Evolutionary conservation across 1,140 invertebrate genomes (phyloP).

Genomic region (Anastrepha ludens): DNA sequence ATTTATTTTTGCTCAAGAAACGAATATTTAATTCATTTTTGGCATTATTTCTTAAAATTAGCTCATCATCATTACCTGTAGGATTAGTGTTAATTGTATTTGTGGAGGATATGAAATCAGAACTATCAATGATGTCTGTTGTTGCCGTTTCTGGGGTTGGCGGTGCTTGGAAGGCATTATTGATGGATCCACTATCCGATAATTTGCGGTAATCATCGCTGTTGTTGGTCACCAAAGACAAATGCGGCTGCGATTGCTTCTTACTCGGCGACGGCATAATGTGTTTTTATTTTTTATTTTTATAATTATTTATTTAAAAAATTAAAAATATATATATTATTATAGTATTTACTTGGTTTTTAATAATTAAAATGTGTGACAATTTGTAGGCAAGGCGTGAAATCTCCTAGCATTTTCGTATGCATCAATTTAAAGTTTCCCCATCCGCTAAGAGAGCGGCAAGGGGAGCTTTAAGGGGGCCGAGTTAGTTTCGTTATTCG

Average conservation of each 20-base stretch:
- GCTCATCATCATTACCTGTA: slow-evolving; percentile 12
- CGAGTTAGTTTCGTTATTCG: no score
- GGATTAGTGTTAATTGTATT: slow-evolving; percentile 15
- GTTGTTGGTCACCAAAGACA: slow-evolving; percentile 21
- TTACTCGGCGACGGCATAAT: slow-evolving; percentile 33
- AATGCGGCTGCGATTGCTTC: slow-evolving; percentile 29
- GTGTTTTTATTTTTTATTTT: slow-evolving; percentile 54
- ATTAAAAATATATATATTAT: not conserved
- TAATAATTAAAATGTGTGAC: slow-evolving; percentile 10
- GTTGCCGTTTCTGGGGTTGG: slow-evolving; percentile 33
- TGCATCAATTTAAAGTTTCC: no score
- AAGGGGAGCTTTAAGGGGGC: no score
- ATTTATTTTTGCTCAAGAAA: slow-evolving; percentile 57
- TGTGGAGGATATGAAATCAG: slow-evolving; percentile 23
- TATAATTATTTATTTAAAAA: slow-evolving; percentile 48
- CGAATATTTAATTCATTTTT: slow-evolving; percentile 20
- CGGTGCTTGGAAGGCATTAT: slow-evolving; percentile 3
- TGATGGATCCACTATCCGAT: not conserved
- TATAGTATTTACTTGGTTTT: not conserved
- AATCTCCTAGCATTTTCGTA: not conserved
- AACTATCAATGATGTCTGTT: slow-evolving; percentile 32
- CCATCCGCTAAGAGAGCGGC: no score
- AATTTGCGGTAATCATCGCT: not conserved
- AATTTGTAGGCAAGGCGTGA: not conserved
- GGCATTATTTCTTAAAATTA: slow-evolving; percentile 23